phyloP scores from a whole-genome alignment of 2,113 vertebrate genomes.

The Anser brachyrhynchus region DNA sequence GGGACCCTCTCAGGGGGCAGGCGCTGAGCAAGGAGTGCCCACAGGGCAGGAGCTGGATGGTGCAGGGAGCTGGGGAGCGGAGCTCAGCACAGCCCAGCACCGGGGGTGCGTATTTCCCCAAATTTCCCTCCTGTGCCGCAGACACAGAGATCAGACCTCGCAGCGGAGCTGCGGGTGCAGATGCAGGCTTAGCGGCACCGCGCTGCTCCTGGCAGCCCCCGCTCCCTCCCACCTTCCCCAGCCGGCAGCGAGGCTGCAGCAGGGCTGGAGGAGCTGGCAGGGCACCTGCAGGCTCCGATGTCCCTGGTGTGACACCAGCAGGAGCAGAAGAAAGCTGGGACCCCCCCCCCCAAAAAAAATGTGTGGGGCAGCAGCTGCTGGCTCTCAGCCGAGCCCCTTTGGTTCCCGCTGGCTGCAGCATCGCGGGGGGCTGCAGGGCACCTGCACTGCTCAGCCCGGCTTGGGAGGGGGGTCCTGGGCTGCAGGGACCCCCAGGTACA shows the following conservation, averaged over 20 bases:
- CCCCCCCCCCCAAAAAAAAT: not conserved
- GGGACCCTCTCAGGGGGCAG: not conserved
- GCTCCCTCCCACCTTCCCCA: not conserved
- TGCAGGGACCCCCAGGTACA: not conserved
- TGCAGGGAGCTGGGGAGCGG: not conserved
- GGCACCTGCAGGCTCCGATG: rapidly evolving
- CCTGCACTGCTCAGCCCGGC: not conserved
- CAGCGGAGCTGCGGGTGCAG: rapidly evolving
- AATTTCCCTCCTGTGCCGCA: rapidly evolving
- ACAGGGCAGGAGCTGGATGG: not conserved
- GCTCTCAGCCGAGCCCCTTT: not conserved
- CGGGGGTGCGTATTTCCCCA: too few species aligned
- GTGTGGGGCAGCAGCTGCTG: not conserved
- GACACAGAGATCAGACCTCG: not conserved
- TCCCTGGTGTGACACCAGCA: not conserved
- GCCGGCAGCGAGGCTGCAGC: not conserved
- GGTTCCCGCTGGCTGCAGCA: not conserved
- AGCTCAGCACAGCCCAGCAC: not conserved
- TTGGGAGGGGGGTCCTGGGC: not conserved
- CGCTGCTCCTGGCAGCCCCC: not conserved
- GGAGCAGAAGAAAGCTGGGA: not conserved
- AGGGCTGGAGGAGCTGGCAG: not conserved
- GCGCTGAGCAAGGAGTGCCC: not conserved
- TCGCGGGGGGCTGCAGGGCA: not conserved
- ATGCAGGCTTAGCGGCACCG: not conserved